A percentile compares a stretch with the other conserved stretches of the same genome.
These are phyloP conservation scores for Paraescarpia echinospica DNA, from an alignment of 1,140 invertebrate species.

Conservation along the genomic window DNA sequence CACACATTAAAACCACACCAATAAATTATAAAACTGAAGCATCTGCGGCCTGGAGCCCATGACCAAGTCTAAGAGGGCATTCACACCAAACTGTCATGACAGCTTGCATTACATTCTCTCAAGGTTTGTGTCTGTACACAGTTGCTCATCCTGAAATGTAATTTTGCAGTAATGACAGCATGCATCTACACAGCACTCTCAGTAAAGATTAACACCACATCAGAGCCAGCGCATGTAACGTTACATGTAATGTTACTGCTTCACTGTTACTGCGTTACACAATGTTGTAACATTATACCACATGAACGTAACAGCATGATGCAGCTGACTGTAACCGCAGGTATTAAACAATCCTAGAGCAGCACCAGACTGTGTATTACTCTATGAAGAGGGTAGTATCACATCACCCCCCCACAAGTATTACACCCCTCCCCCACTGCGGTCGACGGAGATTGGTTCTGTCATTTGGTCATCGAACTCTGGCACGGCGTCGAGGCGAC, in stretches of 20 bases:
- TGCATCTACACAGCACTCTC: not conserved
- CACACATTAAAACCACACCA: not conserved
- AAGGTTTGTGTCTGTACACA: not conserved
- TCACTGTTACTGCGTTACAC: too few relatives aligned
- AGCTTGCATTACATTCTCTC: not conserved
- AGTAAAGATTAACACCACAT: not conserved
- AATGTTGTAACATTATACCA: not conserved
- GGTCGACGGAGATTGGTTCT: conserved; percentile 80
- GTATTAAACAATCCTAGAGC: not conserved
- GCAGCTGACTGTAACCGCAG: not conserved
- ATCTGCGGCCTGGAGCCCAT: not conserved
- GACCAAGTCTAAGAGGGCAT: not conserved
- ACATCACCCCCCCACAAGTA: too few relatives aligned
- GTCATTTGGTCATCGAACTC: conserved; percentile 84
- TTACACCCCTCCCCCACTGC: conserved; percentile 86
- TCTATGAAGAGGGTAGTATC: too few relatives aligned
- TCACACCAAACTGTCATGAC: not conserved
- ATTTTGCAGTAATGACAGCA: not conserved
- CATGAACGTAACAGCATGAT: not conserved
- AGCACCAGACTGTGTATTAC: not conserved
- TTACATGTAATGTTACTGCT: not conserved
- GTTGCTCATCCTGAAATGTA: not conserved
- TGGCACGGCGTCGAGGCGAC: conserved; percentile 86
- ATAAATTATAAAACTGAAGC: not conserved
- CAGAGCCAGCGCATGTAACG: not conserved